Evolutionary conservation across 2,797 vertebrate species (phyloP).

Genomic region (Silurus lanzhouensis): DNA sequence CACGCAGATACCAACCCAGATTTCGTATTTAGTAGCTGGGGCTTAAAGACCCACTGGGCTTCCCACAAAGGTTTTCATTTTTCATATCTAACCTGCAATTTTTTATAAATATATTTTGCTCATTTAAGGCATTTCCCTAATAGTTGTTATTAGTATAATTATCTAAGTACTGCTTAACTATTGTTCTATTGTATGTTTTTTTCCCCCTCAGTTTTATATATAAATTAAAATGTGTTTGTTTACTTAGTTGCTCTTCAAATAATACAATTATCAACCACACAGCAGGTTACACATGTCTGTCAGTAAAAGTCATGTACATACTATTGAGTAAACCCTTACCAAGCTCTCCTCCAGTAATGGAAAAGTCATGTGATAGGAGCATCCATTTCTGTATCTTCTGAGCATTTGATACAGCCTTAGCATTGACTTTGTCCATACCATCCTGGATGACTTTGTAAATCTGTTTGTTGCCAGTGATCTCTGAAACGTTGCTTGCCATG

Average conservation of each 20-base stretch:
- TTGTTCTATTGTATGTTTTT: not conserved
- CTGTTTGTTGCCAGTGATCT: constrained; percentile 71
- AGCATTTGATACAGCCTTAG: constrained; percentile 71
- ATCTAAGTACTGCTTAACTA: not conserved
- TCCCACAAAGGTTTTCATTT: not conserved
- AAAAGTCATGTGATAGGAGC: constrained; percentile 63
- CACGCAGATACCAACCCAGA: not conserved
- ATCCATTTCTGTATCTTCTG: constrained; percentile 72
- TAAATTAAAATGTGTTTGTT: not conserved
- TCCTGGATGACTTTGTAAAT: constrained; percentile 76
- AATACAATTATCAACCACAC: not conserved
- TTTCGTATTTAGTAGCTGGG: too few species aligned
- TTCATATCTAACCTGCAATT: not conserved
- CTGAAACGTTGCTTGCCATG: constrained; percentile 66
- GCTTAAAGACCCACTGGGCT: too few species aligned
- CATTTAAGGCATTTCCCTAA: too few species aligned
- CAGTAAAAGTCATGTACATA: not conserved
- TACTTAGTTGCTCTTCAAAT: not conserved
- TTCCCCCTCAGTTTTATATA: not conserved
- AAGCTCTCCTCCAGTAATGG: constrained; percentile 67
- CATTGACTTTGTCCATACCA: constrained; percentile 72
- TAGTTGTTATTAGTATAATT: not conserved
- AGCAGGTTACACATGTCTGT: not conserved
- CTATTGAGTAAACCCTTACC: constrained; percentile 60
- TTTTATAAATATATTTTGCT: not conserved